Percentiles rank a stretch among this genome's conserved stretches.
These are phyloP conservation scores for Apogon hyalosoma DNA, from an alignment of 2,797 vertebrate species.

Conservation along the genomic window DNA sequence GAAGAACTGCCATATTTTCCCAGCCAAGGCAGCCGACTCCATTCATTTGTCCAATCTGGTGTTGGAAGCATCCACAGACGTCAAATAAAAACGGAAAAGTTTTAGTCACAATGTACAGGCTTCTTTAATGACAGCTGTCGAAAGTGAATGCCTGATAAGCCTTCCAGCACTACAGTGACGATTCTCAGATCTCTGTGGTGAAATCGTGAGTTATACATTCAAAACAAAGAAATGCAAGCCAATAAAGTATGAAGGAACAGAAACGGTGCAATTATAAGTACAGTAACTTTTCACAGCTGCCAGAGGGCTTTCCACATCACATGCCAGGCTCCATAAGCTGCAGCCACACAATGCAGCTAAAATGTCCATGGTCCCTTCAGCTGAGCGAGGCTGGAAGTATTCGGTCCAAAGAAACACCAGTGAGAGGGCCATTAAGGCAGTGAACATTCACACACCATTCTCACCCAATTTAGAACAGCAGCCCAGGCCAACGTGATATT, in stretches of 20 bases:
- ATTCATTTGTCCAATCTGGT: constrained; percentile 5
- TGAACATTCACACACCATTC: not conserved
- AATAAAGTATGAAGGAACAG: not conserved
- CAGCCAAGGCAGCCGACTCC: not conserved
- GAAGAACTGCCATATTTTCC: not conserved
- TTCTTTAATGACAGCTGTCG: constrained; percentile 1
- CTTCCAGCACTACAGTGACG: not conserved
- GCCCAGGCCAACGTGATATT: constrained; percentile 7
- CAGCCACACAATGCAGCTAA: not conserved
- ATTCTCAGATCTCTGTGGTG: not conserved
- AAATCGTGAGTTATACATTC: not conserved
- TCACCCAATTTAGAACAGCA: constrained; percentile 3
- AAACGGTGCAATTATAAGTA: not conserved
- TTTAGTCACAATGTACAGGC: not conserved
- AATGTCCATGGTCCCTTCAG: constrained; percentile 2
- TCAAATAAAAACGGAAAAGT: not conserved
- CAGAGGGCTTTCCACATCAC: not conserved
- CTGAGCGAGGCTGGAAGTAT: not conserved
- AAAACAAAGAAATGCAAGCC: not conserved
- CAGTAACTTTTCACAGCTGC: not conserved
- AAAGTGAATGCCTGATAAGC: not conserved
- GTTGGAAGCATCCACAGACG: not conserved
- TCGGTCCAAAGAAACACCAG: not conserved
- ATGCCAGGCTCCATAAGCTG: not conserved
- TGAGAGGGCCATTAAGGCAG: constrained; percentile 14